Evolutionary conservation across 2,113 vertebrate genomes (phyloP).

Genomic region (Tachysurus fulvidraco): DNA sequence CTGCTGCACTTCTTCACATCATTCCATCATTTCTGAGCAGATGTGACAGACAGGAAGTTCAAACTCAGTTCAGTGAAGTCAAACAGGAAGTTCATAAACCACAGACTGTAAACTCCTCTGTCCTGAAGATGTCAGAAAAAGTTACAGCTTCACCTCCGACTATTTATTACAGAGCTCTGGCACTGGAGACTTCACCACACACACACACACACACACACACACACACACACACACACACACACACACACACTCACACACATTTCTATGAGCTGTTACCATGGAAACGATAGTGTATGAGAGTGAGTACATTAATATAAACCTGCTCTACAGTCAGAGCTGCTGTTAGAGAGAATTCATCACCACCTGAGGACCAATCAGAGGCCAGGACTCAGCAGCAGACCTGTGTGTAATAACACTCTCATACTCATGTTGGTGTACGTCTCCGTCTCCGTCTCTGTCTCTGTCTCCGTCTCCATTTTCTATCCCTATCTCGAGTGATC

Average conservation of each 20-base stretch:
- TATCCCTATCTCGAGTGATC: constrained; percentile 1
- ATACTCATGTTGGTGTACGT: background rate
- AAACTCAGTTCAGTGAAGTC: background rate
- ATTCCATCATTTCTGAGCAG: background rate
- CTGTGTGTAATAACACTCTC: background rate
- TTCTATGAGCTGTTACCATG: background rate
- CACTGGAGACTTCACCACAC: background rate
- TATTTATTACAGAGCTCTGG: background rate
- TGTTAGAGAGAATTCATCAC: background rate
- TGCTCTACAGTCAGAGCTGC: background rate
- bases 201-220: background rate
- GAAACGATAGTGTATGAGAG: background rate
- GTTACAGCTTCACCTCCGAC: background rate
- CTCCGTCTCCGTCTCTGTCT: background rate
- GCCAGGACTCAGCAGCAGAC: background rate
- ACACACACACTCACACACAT: no score
- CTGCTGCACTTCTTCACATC: background rate
- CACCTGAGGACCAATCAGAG: background rate
- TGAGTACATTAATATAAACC: background rate
- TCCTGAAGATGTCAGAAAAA: background rate
- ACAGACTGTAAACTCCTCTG: background rate
- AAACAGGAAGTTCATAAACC: background rate
- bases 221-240: background rate
- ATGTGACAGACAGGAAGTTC: constrained; percentile 13
- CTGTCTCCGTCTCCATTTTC: background rate